Base-by-base conservation (phyloP, 2,113 vertebrate genomes). In the Kryptolebias marmoratus region DNA sequence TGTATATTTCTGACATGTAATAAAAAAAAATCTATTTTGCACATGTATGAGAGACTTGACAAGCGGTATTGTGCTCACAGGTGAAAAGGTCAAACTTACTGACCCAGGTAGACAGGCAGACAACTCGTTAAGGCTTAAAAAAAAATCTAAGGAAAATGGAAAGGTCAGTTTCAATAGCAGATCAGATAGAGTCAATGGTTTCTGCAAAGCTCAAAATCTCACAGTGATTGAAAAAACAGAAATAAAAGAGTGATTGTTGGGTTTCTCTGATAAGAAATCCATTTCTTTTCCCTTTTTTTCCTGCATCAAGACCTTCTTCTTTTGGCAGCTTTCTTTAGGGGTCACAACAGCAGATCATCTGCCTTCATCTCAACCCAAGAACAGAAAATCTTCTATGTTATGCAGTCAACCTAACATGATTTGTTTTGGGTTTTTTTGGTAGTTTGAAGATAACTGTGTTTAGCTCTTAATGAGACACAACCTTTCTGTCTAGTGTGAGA, bases 31-130 rank as follows among this genome's bases (percentile, higher is more conserved):
- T 22, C 22, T 22, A 22, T 22, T 22, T 22, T 22, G 22, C 22
- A 22, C 22, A 22, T 13, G 13, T 44, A n/a, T 12, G 39, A 56
- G 18, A 50, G 59, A 45, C 77, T 71, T 89, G 77, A 81, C 84
- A 66, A 55, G 69, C 47, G 47, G 79, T 80, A 80, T 88, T 81
- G 81, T 53, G 59, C 57, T 72, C 63, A 61, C 68, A 77, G 68
- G 75, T 83, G 75, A 55, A 84, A 91, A 89, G 83, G 75, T 86
- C 74, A 80, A 49, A 58, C 60, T 74, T 48, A 28, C 54, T 68
- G 71, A 83, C 77, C 84, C 56, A 42, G 30, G 47, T 9, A 28
- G 54, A 58, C 71, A 71, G 79, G 42, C 28, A 63, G 62, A 82
- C 71, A 71, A 84, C 72, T 77, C 74, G 72, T 83, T 73, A 28